Percentiles rank a stretch among this genome's conserved stretches.
Evolutionary conservation across 2,113 vertebrate genomes (phyloP).

Genomic region (Neolamprologus caudopunctatus): DNA sequence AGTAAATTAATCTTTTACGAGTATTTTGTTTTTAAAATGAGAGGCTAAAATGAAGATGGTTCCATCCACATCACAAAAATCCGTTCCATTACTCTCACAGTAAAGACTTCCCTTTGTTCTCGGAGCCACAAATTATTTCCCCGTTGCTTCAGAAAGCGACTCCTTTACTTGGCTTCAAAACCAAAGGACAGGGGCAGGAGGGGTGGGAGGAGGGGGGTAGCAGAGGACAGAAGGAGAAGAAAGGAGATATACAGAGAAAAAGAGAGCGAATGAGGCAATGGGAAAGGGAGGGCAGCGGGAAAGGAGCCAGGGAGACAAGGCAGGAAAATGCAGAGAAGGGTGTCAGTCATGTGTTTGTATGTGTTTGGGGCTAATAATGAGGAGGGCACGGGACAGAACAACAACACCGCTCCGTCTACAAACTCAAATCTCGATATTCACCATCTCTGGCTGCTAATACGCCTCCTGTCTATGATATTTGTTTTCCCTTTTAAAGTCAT

Average conservation of each 20-base stretch:
- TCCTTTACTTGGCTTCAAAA: conserved; percentile 65
- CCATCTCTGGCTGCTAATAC: conserved; percentile 34
- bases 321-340: conserved; percentile 2
- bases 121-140: conserved; percentile 58
- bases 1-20: conserved; percentile 12
- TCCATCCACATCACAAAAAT: conserved; percentile 45
- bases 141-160: conserved; percentile 56
- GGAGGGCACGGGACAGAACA: conserved; percentile 15
- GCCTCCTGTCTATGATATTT: conserved; percentile 57
- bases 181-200: conserved; percentile 52
- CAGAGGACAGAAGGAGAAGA: conserved; percentile 52
- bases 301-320: conserved; percentile 13
- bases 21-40: conserved; percentile 26
- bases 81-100: conserved; percentile 52
- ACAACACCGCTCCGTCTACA: conserved; percentile 1
- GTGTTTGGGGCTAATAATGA: conserved; percentile 9
- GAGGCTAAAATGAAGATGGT: conserved; percentile 16
- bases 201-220: background rate
- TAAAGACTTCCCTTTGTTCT: conserved; percentile 63
- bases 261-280: background rate
- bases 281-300: background rate
- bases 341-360: conserved; percentile 29
- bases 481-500: conserved; percentile 61
- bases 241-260: conserved; percentile 25
- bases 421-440: conserved; percentile 52